A percentile compares a stretch with the other conserved stretches of the same genome.
These are phyloP conservation scores for Thymelicus acteon DNA, from an alignment of 2,888 invertebrate genomes.

Conservation along the genomic window DNA sequence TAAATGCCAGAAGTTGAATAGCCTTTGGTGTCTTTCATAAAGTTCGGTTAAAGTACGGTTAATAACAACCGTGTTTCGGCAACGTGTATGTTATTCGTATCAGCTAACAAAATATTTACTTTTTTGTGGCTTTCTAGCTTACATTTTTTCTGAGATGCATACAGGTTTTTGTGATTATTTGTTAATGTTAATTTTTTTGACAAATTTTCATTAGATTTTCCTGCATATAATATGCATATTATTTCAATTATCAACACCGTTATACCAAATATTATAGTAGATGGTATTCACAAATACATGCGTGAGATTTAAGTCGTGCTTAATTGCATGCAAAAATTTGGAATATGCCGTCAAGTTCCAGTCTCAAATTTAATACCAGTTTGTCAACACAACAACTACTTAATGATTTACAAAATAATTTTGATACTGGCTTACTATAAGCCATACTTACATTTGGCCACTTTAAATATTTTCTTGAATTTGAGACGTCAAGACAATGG, in stretches of 20 bases:
- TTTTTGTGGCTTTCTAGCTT: no score
- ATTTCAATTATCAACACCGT: no score
- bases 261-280: not conserved
- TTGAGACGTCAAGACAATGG: slow-evolving; percentile 23
- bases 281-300: not conserved
- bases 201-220: no score
- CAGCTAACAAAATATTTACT: not conserved
- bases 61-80: slow-evolving; percentile 9
- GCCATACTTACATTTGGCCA: slow-evolving; percentile 10
- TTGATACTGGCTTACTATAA: no score
- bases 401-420: no score
- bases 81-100: not conserved
- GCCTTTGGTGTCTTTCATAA: slow-evolving; percentile 8
- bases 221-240: no score
- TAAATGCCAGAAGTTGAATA: slow-evolving; percentile 1
- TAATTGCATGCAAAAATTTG: slow-evolving; percentile 41
- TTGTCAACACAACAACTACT: not conserved
- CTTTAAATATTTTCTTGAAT: slow-evolving; percentile 24
- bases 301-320: slow-evolving; percentile 14
- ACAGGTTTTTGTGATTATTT: no score
- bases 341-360: slow-evolving; percentile 34
- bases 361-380: slow-evolving; percentile 22
- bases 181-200: no score
- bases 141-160: no score
- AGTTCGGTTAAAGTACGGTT: not conserved